A percentile compares a stretch with the other conserved stretches of the same genome.
phyloP scores from a whole-genome alignment of 2,888 invertebrate genomes.

The Adelognathus sp. region DNA sequence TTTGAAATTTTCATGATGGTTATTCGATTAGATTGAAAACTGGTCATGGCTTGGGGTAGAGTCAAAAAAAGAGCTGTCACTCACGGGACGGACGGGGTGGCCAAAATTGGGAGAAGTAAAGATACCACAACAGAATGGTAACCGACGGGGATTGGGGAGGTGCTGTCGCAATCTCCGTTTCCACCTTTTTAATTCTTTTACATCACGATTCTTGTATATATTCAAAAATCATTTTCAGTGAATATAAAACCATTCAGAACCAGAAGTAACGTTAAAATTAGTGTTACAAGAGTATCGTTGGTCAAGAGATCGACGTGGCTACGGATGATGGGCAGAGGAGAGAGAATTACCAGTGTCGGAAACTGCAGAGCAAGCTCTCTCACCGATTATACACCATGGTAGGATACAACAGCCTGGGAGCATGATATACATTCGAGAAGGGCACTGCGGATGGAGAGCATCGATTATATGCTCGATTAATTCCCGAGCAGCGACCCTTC shows the following conservation, averaged over 20 bases:
- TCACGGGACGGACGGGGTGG: too few relatives aligned
- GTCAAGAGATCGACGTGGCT: conserved; percentile 63
- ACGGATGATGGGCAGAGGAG: conserved; percentile 62
- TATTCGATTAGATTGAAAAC: too few relatives aligned
- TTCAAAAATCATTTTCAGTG: neutral
- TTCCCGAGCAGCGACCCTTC: conserved; percentile 73
- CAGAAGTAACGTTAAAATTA: conserved; percentile 69
- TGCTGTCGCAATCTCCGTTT: too few relatives aligned
- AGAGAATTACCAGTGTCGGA: conserved; percentile 63
- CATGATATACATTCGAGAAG: conserved; percentile 57
- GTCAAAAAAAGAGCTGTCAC: too few relatives aligned
- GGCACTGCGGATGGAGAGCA: conserved; percentile 66
- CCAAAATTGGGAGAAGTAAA: too few relatives aligned
- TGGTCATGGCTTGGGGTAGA: too few relatives aligned
- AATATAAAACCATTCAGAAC: neutral
- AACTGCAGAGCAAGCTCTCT: conserved; percentile 32
- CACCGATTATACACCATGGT: conserved; percentile 45
- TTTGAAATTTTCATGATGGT: too few relatives aligned
- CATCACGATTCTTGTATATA: neutral
- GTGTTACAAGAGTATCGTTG: conserved; percentile 72
- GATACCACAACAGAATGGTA: too few relatives aligned
- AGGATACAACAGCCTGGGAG: conserved; percentile 70
- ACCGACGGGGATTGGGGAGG: too few relatives aligned
- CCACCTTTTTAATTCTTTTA: conserved; percentile 18
- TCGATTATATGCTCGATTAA: conserved; percentile 81